These are phyloP conservation scores for Cataglyphis rosenhaueri DNA, from an alignment of 2,888 invertebrate species.

Conservation along the genomic window DNA sequence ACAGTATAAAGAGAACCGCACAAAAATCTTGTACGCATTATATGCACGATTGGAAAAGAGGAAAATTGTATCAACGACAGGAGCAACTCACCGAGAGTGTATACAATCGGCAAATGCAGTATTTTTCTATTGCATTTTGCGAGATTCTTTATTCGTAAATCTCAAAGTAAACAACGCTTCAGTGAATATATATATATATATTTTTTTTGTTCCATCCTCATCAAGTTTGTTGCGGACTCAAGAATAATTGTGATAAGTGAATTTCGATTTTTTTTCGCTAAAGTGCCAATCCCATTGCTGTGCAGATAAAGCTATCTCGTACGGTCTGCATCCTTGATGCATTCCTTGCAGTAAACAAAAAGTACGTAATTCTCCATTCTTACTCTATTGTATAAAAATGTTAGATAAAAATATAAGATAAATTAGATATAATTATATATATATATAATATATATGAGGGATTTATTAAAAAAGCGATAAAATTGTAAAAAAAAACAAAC, in stretches of 20 bases:
- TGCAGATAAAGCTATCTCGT: background rate
- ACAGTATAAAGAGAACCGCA: slow-evolving; percentile 69
- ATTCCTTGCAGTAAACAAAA: background rate
- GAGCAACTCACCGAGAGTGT: background rate
- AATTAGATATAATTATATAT: background rate
- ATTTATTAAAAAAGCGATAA: background rate
- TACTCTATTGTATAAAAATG: background rate
- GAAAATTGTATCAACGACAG: slow-evolving; percentile 42
- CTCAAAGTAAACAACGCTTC: background rate
- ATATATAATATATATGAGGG: background rate
- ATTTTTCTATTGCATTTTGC: background rate
- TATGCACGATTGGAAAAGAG: slow-evolving; percentile 62
- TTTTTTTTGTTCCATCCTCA: background rate
- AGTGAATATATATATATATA: too few species aligned
- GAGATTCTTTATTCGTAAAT: background rate
- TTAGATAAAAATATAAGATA: background rate
- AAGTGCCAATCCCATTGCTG: background rate
- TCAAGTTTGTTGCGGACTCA: background rate
- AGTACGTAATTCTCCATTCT: background rate
- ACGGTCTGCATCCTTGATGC: background rate
- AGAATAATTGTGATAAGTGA: slow-evolving; percentile 28
- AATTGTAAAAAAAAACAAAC: background rate
- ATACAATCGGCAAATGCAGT: background rate
- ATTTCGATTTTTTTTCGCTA: background rate
- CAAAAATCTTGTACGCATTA: slow-evolving; percentile 63